A percentile compares a stretch with the other conserved stretches of the same genome.
Evolutionary conservation across 2,888 invertebrate species (phyloP).

Genomic region (Noctua janthina): DNA sequence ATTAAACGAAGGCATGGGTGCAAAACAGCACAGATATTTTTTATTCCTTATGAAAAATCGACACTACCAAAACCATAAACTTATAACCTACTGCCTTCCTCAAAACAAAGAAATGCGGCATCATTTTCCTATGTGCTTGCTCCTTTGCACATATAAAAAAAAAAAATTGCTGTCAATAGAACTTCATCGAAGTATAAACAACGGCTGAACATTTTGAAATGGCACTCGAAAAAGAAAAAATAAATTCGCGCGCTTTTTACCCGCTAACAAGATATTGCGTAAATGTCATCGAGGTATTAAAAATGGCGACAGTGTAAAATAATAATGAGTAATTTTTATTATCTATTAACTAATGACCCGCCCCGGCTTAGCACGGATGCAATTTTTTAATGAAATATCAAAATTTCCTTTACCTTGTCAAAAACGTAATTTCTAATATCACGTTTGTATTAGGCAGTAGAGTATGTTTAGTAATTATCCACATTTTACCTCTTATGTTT

Average conservation of each 20-base stretch:
- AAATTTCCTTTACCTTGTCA: no score
- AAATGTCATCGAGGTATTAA: constrained; percentile 48
- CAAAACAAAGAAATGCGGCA: not conserved
- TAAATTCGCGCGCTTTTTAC: constrained; percentile 52
- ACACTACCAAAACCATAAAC: no score
- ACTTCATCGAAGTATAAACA: constrained; percentile 61
- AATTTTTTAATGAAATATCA: no score
- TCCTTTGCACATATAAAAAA: constrained; percentile 3
- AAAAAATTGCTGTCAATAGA: constrained; percentile 39
- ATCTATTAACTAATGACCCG: no score
- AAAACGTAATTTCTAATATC: no score
- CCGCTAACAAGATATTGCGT: constrained; percentile 59
- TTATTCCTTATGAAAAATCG: no score
- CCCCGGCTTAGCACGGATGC: no score
- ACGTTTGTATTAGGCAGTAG: no score
- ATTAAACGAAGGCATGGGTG: no score
- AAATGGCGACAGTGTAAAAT: constrained; percentile 4
- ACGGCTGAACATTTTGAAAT: constrained; percentile 58
- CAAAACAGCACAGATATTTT: no score
- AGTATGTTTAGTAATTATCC: no score
- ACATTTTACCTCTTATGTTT: no score
- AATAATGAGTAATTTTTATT: not conserved
- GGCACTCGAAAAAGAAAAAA: constrained; percentile 63
- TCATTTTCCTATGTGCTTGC: not conserved
- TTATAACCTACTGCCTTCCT: not conserved